A percentile compares a stretch with the other conserved stretches of the same genome.
These are phyloP conservation scores for Acanthurus lineatus DNA, from an alignment of 2,797 vertebrate genomes.

Conservation along the genomic window DNA sequence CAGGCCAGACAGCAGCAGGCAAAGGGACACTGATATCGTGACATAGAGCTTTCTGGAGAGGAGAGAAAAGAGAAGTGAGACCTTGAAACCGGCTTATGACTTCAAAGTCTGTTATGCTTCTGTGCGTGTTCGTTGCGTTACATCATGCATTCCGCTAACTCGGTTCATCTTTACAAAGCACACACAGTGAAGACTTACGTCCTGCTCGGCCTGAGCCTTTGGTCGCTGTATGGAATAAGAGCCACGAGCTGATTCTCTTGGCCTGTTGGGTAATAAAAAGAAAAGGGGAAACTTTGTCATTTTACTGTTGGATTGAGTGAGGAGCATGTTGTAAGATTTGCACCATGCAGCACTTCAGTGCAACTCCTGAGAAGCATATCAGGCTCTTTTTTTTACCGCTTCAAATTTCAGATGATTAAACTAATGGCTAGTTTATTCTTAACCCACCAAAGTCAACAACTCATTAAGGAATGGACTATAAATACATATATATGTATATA, in stretches of 20 bases:
- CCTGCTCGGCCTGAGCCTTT: conserved; percentile 94
- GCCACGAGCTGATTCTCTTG: conserved; percentile 99
- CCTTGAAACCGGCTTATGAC: conserved; percentile 33
- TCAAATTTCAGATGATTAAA: neutral
- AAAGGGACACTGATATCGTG: conserved; percentile 92
- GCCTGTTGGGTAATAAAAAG: conserved; percentile 80
- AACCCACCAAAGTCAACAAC: neutral
- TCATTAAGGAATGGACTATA: neutral
- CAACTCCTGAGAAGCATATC: neutral
- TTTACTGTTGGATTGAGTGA: neutral
- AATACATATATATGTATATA: too few relatives aligned
- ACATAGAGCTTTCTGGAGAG: conserved; percentile 94
- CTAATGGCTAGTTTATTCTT: neutral
- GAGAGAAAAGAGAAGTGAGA: conserved; percentile 54
- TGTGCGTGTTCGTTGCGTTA: neutral
- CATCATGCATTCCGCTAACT: conserved; percentile 2
- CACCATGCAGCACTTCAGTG: neutral
- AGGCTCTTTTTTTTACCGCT: neutral
- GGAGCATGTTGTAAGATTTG: neutral
- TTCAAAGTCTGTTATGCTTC: neutral
- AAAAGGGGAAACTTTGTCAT: neutral
- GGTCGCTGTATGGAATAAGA: conserved; percentile 98
- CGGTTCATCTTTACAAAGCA: neutral
- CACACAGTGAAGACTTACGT: conserved; percentile 89
- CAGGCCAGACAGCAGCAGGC: conserved; percentile 94